Evolutionary conservation across 2,797 vertebrate genomes (phyloP).

Genomic region (Taenioides sp.): DNA sequence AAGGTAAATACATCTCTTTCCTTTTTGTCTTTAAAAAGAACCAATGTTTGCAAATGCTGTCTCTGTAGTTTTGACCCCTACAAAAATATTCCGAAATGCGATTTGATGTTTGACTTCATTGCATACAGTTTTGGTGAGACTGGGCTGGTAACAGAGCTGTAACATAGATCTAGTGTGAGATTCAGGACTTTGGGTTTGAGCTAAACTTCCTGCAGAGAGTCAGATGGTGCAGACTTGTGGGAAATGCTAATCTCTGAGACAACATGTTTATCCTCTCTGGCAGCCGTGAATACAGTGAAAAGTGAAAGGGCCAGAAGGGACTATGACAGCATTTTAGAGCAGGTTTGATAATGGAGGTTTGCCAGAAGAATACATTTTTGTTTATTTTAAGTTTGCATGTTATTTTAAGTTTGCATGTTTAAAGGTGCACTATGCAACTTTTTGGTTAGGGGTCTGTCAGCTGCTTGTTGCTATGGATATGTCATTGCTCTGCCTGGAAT

Average conservation of each 20-base stretch:
- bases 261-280: slow-evolving; percentile 27
- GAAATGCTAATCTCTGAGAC: neutral
- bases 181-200: slow-evolving; percentile 18
- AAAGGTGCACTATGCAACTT: neutral
- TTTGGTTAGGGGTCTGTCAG: no score
- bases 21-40: no score
- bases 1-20: no score
- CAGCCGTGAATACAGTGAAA: slow-evolving; percentile 14
- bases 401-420: neutral
- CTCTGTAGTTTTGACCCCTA: neutral
- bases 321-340: neutral
- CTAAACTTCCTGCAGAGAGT: slow-evolving; percentile 19
- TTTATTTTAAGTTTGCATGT: neutral
- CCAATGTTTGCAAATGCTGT: neutral
- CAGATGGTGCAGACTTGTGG: slow-evolving; percentile 11
- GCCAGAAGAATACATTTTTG: neutral
- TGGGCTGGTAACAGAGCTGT: slow-evolving; percentile 1
- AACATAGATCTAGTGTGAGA: slow-evolving; percentile 1
- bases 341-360: neutral
- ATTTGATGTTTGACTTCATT: neutral
- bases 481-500: no score
- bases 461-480: no score
- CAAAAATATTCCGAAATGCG: neutral
- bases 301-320: slow-evolving; percentile 8
- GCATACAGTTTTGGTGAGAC: neutral